Base-by-base conservation (phyloP, 2,888 invertebrate genomes). In the Clitarchus hookeri region DNA sequence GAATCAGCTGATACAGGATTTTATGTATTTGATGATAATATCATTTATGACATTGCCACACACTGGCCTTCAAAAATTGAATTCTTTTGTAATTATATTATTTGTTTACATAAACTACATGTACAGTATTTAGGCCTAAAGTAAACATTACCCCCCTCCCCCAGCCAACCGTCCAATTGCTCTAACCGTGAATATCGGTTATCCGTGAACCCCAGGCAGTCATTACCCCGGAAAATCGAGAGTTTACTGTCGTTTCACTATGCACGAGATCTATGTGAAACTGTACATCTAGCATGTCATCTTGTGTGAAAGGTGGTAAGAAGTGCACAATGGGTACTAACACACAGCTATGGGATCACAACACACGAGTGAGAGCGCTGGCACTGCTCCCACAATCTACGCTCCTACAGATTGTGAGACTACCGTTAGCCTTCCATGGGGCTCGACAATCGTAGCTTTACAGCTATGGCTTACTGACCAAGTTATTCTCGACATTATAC, bases 301-400 rank as follows among this genome's bases (percentile, higher is more conserved):
- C 86, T 85, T 87, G 86, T 86, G 86, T 79, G 54, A 84, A 86
- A 84, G 86, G 79, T 80, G 85, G 44, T n/a, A 83, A 36, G 83
- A 27, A 85, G 54, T 85, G 86, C 83, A 86, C 83, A 77, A 85
- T 86, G 84, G 87, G 83, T 87, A 87, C 54, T 87, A 86, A 87
- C 54, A 77, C 26, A 85, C 53, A 86, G 80, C 79, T 84, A 80
- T n/a, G 26, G 89, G 90, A 89, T 90, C 91, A 91, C 90, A 90
- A 90, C 91, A 90, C 90, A 90, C 90, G 91, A 90, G 90, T 90
- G 90, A 91, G 90, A 82, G 85, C 85, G 87, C 89, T 89, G 87
- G 65, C 85, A 86, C 86, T 27, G n/a, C 65, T 65, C 80, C 19
- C 44, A 36, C 84, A 79, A 48, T 36, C 80, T 85, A 16, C 25